Conservation (phyloP, 2,797 vertebrate species). For the Sebastes kiyomatsui region DNA sequence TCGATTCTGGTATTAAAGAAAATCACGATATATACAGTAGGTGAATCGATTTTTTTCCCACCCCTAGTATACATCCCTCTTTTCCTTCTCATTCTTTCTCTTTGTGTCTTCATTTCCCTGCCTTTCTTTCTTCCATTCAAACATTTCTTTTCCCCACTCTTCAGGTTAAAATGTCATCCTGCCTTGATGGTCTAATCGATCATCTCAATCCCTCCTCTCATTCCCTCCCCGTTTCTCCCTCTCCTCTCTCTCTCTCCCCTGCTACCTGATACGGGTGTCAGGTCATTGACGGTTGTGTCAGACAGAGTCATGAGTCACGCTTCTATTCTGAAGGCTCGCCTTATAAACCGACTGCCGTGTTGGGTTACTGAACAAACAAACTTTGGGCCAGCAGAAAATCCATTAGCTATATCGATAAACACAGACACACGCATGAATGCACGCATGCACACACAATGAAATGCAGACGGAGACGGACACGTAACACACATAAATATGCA, state of each 20-base stretch:
- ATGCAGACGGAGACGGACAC: constrained; percentile 29
- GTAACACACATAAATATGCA: constrained; percentile 15
- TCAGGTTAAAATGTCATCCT: constrained; percentile 29
- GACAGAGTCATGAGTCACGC: constrained; percentile 79
- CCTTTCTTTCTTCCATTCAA: not conserved
- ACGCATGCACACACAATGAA: constrained; percentile 23
- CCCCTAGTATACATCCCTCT: not conserved
- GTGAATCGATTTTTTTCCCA: no score
- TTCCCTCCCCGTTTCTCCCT: not conserved
- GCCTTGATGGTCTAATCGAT: constrained; percentile 47
- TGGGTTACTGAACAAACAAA: constrained; percentile 82
- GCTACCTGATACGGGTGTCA: constrained; percentile 73
- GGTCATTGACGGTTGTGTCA: constrained; percentile 76
- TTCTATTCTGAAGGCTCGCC: constrained; percentile 79
- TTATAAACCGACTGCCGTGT: constrained; percentile 74
- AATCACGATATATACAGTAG: no score
- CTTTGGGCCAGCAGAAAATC: constrained; percentile 75
- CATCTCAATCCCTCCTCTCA: constrained; percentile 22
- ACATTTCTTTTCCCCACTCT: not conserved
- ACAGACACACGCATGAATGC: constrained; percentile 45
- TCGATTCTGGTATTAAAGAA: no score
- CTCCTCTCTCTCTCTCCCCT: constrained; percentile 14
- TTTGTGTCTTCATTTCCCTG: not conserved
- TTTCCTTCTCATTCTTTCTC: not conserved
- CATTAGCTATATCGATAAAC: constrained; percentile 82